Evolutionary conservation across 2,797 vertebrate species (phyloP).

Genomic region (Sitta carolinensis): DNA sequence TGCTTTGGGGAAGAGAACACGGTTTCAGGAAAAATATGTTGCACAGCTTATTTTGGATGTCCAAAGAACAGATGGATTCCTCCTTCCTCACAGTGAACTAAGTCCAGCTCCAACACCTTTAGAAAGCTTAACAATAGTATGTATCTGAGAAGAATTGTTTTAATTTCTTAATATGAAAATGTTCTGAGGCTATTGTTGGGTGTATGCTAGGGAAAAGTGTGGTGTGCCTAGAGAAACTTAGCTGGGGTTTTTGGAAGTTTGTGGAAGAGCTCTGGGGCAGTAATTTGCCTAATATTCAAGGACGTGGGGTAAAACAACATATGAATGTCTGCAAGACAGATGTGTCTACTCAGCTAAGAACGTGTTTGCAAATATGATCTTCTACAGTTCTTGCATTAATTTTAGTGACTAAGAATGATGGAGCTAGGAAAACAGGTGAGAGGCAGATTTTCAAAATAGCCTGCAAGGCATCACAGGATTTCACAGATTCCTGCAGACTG

Average conservation of each 20-base stretch:
- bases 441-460: background rate
- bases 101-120: slow-evolving; percentile 81
- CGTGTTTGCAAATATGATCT: background rate
- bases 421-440: background rate
- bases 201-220: background rate
- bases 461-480: background rate
- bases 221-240: background rate
- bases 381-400: background rate
- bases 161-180: background rate
- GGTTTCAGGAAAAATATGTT: slow-evolving; percentile 91
- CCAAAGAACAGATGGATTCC: slow-evolving; percentile 72
- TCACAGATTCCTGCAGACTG: background rate
- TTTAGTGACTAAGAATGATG: background rate
- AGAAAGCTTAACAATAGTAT: slow-evolving; percentile 86
- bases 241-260: background rate
- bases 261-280: background rate
- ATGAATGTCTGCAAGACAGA: background rate
- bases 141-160: background rate
- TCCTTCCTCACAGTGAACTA: slow-evolving; percentile 55
- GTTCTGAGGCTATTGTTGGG: background rate
- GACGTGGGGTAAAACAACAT: background rate
- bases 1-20: slow-evolving; percentile 94
- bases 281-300: background rate
- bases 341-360: background rate
- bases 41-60: slow-evolving; percentile 93